Conservation (phyloP, 2,888 invertebrate genomes). For the Taphrorychus bicolor region DNA sequence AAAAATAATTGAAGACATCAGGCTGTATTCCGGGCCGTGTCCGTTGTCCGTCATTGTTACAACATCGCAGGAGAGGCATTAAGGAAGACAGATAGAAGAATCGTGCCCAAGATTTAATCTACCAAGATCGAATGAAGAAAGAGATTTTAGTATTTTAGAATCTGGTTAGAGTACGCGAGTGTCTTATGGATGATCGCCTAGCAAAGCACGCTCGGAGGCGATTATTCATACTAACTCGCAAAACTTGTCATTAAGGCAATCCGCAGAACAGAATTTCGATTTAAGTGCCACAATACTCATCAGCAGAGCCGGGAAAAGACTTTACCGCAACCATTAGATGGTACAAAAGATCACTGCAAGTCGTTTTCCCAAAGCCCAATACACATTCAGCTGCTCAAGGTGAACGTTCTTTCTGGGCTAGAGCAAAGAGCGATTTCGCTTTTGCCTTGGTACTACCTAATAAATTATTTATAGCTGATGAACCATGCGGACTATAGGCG, state of each 20-base stretch:
- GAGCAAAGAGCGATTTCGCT: constrained; percentile 27
- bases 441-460: constrained; percentile 31
- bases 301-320: neutral
- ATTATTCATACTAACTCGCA: neutral
- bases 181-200: neutral
- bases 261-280: neutral
- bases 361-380: constrained; percentile 13
- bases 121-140: constrained; percentile 21
- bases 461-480: constrained; percentile 41
- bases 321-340: neutral
- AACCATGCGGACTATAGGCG: constrained; percentile 35
- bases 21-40: neutral
- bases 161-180: neutral
- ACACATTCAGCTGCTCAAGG: constrained; percentile 23
- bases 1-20: constrained; percentile 11
- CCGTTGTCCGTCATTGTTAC: constrained; percentile 35
- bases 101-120: constrained; percentile 39
- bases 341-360: neutral
- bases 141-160: constrained; percentile 4
- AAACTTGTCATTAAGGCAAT: neutral
- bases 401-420: constrained; percentile 29
- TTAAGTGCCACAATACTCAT: neutral
- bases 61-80: constrained; percentile 24
- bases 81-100: constrained; percentile 36
- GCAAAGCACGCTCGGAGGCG: constrained; percentile 1